Conservation (phyloP, 2,113 vertebrate species). For the Hippocampus abdominalis region DNA sequence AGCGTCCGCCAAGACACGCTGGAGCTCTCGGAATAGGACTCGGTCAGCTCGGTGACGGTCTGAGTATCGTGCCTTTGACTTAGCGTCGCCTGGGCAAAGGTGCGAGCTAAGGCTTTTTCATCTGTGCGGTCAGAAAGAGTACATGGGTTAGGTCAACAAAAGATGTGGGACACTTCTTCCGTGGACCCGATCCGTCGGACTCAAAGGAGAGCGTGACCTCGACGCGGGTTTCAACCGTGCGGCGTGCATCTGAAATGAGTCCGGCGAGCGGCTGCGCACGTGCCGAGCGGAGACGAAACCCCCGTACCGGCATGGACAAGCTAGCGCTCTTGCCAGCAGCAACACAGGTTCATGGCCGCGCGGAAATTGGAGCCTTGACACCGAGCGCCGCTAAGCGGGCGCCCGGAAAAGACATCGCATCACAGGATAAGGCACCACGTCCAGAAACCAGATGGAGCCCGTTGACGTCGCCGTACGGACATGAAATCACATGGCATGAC, state of each 20-base stretch:
- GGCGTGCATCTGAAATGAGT: no score
- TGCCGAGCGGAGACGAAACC: no score
- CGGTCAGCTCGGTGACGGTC: slow-evolving; percentile 64
- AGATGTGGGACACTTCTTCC: slow-evolving; percentile 45
- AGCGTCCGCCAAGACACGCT: slow-evolving; percentile 53
- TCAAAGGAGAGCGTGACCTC: slow-evolving; percentile 12
- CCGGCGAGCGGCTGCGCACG: no score
- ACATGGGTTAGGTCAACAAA: slow-evolving; percentile 65
- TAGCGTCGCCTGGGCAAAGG: slow-evolving; percentile 73
- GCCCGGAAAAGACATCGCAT: background rate
- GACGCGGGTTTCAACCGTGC: no score
- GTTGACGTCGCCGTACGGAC: no score
- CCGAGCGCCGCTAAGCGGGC: background rate
- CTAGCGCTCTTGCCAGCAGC: no score
- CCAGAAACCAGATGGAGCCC: no score
- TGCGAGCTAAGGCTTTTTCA: slow-evolving; percentile 81
- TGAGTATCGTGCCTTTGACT: slow-evolving; percentile 69
- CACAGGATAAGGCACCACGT: no score
- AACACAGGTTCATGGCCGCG: no score
- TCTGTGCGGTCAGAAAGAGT: slow-evolving; percentile 73
- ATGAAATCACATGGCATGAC: no score
- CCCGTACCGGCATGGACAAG: no score
- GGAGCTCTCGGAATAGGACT: slow-evolving; percentile 73
- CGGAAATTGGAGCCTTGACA: background rate
- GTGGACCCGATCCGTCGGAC: slow-evolving; percentile 29